Conservation (phyloP, 2,113 vertebrate genomes). For the Polypterus bichir region DNA sequence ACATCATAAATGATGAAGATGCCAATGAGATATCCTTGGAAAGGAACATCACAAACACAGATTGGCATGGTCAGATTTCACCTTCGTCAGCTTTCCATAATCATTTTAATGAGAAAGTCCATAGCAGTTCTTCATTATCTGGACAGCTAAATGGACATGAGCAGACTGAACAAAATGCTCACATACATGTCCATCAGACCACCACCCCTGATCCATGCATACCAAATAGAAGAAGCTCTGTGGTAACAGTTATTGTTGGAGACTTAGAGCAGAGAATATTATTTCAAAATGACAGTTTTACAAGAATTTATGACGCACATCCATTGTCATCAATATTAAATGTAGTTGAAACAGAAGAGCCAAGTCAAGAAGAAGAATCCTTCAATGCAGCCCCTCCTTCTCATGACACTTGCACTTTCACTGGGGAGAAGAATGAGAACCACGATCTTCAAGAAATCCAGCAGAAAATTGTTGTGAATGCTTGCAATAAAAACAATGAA, state of each 20-base stretch:
- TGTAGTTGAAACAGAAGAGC: constrained; percentile 14
- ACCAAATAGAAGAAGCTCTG: constrained; percentile 30
- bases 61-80: constrained; percentile 25
- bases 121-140: not conserved
- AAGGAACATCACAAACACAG: constrained; percentile 13
- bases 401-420: no score
- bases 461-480: no score
- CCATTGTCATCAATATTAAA: constrained; percentile 26
- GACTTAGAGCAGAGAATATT: constrained; percentile 31
- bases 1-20: constrained; percentile 24
- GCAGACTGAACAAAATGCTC: not conserved
- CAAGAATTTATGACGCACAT: constrained; percentile 17
- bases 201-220: constrained; percentile 9
- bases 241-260: constrained; percentile 31
- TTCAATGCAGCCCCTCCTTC: no score
- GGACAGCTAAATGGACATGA: not conserved
- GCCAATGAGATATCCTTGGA: constrained; percentile 7
- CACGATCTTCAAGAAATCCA: no score
- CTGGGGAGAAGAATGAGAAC: no score
- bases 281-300: constrained; percentile 30
- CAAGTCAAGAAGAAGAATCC: no score
- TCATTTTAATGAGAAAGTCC: constrained; percentile 18
- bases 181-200: constrained; percentile 7
- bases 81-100: constrained; percentile 33
- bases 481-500: no score